These are phyloP conservation scores for Aphidoletes aphidimyza DNA, from an alignment of 2,888 invertebrate species.

Conservation along the genomic window DNA sequence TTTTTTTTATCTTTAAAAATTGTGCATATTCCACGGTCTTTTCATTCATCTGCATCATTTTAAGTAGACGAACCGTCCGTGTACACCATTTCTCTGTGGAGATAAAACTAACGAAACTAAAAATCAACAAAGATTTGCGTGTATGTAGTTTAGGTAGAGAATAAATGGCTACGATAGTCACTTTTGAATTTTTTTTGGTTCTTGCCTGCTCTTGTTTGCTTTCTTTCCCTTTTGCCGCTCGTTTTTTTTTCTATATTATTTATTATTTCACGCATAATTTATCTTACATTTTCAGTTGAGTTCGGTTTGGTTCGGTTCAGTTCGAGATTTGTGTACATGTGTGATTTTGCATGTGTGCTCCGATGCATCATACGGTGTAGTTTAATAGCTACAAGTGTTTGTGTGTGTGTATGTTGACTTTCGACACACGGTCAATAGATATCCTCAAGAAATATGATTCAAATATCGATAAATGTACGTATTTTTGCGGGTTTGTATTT, in stretches of 20 bases:
- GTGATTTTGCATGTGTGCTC: neutral
- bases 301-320: neutral
- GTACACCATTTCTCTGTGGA: neutral
- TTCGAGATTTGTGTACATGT: neutral
- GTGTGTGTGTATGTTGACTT: constrained; percentile 1
- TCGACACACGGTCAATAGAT: neutral
- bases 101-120: neutral
- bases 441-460: constrained; percentile 20
- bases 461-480: neutral
- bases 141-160: constrained; percentile 5
- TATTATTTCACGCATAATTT: constrained; percentile 15
- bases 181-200: neutral
- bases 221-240: neutral
- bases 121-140: neutral
- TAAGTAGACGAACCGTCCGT: constrained; percentile 5
- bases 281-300: neutral
- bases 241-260: neutral
- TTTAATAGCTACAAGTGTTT: neutral
- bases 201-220: neutral
- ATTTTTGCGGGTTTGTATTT: neutral
- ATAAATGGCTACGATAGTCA: neutral
- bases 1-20: neutral
- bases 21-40: neutral
- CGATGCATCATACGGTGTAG: neutral
- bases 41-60: neutral